Evolutionary conservation across 1,140 invertebrate species (phyloP), one percentile per base, ranked within the genome.

Genomic region (Gonatopus flavifemur): DNA sequence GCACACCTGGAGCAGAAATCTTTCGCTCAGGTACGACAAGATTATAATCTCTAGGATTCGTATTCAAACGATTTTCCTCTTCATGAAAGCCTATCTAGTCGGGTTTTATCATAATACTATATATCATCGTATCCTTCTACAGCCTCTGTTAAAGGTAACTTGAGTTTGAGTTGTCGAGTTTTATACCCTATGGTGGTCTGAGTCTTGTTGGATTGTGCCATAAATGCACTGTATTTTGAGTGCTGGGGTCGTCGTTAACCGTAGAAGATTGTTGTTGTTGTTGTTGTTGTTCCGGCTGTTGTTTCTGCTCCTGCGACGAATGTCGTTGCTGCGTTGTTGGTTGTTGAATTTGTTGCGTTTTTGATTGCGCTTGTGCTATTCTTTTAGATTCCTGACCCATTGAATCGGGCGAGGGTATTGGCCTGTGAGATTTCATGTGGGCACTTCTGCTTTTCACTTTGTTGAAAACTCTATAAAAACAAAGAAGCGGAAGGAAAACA

Each of bases 361-460:
- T 68, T 9, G 66, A 59, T 20, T 69, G 69, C 21, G 70, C 68
- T 24, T 49, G 56, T 3, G 43, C 22, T 4, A 60, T 61, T 46
- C 72, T 69, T 35, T 72, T 78, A 78, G 72, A 77, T 72, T 78
- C 76, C 64, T 72, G 76, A 55, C 52, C 73, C 69, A 62, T 74
- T 76, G 74, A 69, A 77, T 78, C 76, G 67, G 69, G 72, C 46
- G 70, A 75, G 54, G 76, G 75, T 31, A 77, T 73, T 68, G 89
- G 87, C 66, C 90, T 86, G 81, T 98, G 94, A 52, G 93, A 95
- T 82, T 97, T 97, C 94, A 97, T 98, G 80, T 98, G 94, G 45
- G 94, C 94, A 83, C 93, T 96, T 79, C 94, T 87, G 83, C 93
- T 96, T 84, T 96, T 96, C 64, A 97, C 92, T 86, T 97, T 97